A percentile compares a stretch with the other conserved stretches of the same genome.
These are phyloP conservation scores for Dasypogon diadema DNA, from an alignment of 2,888 invertebrate genomes.

Conservation along the genomic window DNA sequence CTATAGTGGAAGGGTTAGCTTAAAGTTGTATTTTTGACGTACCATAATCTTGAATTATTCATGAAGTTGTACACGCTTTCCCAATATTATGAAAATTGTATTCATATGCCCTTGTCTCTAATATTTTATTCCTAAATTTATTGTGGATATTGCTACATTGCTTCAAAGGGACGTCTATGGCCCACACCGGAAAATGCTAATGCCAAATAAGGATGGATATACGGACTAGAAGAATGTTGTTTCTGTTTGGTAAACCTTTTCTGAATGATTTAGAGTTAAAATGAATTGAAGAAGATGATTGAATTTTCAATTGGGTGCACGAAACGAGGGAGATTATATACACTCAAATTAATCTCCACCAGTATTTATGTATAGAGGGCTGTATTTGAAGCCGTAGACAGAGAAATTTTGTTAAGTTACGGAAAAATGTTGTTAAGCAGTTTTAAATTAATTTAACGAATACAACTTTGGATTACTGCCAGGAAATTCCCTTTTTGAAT, in stretches of 20 bases:
- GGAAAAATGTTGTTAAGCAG: no score
- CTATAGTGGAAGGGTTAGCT: slow-evolving; percentile 22
- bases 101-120: slow-evolving; percentile 38
- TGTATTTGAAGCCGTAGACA: no score
- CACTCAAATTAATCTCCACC: no score
- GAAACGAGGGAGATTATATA: no score
- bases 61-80: slow-evolving; percentile 15
- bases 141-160: background rate
- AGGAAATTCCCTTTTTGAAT: no score
- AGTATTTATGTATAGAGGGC: no score
- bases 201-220: background rate
- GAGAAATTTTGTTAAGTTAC: no score
- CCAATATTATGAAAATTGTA: slow-evolving; percentile 30
- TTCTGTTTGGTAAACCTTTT: background rate
- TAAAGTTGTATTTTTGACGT: slow-evolving; percentile 24
- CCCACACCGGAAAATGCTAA: background rate
- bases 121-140: slow-evolving; percentile 19
- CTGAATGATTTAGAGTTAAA: background rate
- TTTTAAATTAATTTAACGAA: no score
- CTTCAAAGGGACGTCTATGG: background rate
- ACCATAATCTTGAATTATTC: slow-evolving; percentile 34
- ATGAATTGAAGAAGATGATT: background rate
- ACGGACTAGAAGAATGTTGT: slow-evolving; percentile 23
- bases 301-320: background rate
- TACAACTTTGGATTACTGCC: no score